Evolutionary conservation across 2,888 invertebrate species (phyloP), one percentile per base, ranked within the genome.

Genomic region (Agrotis ipsilon): DNA sequence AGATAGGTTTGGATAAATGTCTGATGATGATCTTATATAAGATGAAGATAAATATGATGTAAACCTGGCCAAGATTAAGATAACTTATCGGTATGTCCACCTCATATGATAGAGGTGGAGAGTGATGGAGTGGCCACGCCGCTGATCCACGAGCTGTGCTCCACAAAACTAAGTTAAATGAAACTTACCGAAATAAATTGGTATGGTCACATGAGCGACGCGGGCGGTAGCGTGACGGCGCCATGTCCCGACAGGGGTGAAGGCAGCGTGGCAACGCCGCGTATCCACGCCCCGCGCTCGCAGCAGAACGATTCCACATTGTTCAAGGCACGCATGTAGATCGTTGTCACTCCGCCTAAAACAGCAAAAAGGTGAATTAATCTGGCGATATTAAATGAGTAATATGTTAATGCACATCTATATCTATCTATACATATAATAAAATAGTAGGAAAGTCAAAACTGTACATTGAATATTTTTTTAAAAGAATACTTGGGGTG

Each of bases 281-380:
- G 94, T 75, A 97, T 96, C 97, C 97, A 97, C 14, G 96, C 95
- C 6, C 91, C 96, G 69, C 97, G 94, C 87, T 97, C 96, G 80
- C 96, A 97, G 87, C 97, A 97, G 84, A 96, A 97, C 57, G 97
- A 97, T 89, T 98, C 98, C 43, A 97, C 97, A 82, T 96, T 97
- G 87, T 96, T 97, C 24, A 98, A 90, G 0, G 97, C 97, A 57
- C 97, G 95, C 97, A 97, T 97, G 88, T 97, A 97, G 72, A 96
- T 96, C 0, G 97, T 97, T 1, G 97, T 97, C 13, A 97, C 97
- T 39, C 97, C 97, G 59, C 97, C 96, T 96, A 81, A 63, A 51
- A 39, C 11, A 39, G 11, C 11, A 39, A 9, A 11, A 11, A 39
- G 39, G 39, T 39, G 39, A 39, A 39, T 39, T 1, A 39, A 39